Conservation (phyloP, 2,888 invertebrate species). For the Dicyrtomina minuta region DNA sequence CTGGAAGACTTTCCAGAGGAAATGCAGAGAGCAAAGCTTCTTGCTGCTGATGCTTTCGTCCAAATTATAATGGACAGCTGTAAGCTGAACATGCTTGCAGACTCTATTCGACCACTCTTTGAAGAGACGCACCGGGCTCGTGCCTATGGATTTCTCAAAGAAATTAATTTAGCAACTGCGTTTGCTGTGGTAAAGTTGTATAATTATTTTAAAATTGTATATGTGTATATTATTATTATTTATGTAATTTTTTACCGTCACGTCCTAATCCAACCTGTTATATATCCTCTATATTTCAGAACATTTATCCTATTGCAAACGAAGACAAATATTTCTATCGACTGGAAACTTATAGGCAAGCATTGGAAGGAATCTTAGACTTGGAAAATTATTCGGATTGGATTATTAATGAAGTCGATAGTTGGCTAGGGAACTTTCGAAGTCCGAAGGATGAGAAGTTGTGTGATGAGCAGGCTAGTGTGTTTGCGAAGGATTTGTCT, state of each 20-base stretch:
- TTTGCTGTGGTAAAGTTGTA: conserved; percentile 11
- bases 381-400: conserved; percentile 13
- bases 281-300: conserved; percentile 3
- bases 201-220: not conserved
- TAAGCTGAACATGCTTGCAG: conserved; percentile 16
- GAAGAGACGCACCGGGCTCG: not conserved
- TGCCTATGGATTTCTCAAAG: not conserved
- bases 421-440: not conserved
- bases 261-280: not conserved
- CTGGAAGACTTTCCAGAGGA: conserved; percentile 7
- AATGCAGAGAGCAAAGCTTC: not conserved
- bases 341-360: conserved; percentile 12
- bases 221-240: not conserved
- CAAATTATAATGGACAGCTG: conserved; percentile 2
- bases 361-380: not conserved
- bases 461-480: not conserved
- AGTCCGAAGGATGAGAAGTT: not conserved
- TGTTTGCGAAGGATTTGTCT: conserved; percentile 15
- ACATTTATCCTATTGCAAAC: conserved; percentile 7
- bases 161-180: conserved; percentile 13
- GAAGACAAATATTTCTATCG: conserved; percentile 18
- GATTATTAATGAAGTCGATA: conserved; percentile 7
- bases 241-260: not conserved
- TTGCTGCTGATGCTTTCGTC: not conserved
- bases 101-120: conserved; percentile 10